phyloP scores from a whole-genome alignment of 2,797 vertebrate genomes.

The Danio albolineatus region DNA sequence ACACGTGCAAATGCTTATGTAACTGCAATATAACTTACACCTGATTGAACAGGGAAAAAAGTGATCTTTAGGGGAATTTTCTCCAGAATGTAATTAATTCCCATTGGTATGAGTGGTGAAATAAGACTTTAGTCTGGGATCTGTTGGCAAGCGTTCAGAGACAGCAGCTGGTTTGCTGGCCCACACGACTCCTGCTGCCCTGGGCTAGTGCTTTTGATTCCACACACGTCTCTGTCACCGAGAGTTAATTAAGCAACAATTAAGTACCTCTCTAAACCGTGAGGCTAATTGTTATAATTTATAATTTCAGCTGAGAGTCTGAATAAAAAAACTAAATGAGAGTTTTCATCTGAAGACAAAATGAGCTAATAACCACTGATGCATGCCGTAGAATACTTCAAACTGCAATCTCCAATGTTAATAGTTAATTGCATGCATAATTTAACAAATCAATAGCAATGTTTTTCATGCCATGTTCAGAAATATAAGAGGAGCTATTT shows the following conservation, averaged over 20 bases:
- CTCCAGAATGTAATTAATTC: conserved; percentile 24
- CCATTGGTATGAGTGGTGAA: neutral
- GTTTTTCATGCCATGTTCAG: neutral
- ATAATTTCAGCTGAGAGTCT: conserved; percentile 16
- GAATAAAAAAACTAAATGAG: neutral
- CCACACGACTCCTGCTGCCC: conserved; percentile 18
- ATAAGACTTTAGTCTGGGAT: conserved; percentile 21
- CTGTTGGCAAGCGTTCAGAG: conserved; percentile 22
- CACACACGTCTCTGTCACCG: conserved; percentile 34
- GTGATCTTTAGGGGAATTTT: conserved; percentile 8
- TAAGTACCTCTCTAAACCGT: conserved; percentile 13
- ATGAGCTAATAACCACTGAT: neutral
- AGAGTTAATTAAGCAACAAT: conserved; percentile 51
- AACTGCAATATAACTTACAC: neutral
- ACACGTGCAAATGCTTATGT: neutral
- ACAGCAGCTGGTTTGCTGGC: conserved; percentile 36
- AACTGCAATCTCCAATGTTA: conserved; percentile 12
- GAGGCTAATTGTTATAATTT: conserved; percentile 21
- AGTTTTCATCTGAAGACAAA: neutral
- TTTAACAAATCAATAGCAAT: neutral
- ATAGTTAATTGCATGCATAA: neutral
- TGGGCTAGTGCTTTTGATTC: conserved; percentile 39
- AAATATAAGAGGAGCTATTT: neutral
- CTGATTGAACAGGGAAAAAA: neutral
- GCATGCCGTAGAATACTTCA: neutral